phyloP scores from a whole-genome alignment of 1,140 invertebrate species.

The Protaetia brevitarsis region DNA sequence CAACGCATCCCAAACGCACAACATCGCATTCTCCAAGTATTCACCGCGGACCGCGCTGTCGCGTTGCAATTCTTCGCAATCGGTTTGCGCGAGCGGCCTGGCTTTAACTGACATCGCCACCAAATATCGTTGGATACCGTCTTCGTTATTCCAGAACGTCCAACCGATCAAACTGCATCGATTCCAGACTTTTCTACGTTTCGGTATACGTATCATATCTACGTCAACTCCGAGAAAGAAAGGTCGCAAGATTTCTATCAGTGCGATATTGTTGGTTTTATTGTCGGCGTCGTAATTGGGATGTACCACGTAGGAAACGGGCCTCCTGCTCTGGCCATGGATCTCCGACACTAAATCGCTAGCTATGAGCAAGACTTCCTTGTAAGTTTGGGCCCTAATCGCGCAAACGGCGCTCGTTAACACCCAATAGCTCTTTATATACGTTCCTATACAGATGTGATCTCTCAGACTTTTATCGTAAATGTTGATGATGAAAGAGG shows the following conservation, averaged over 20 bases:
- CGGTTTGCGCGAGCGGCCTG: background rate
- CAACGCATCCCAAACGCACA: background rate
- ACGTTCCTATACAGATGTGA: background rate
- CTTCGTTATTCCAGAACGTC: background rate
- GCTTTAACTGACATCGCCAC: background rate
- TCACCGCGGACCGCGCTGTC: background rate
- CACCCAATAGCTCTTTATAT: background rate
- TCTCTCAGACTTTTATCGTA: background rate
- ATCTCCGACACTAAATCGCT: background rate
- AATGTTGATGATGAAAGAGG: background rate
- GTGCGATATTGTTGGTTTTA: background rate
- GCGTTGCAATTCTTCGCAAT: background rate
- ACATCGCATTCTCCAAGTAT: background rate
- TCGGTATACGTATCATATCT: background rate
- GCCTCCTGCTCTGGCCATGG: background rate
- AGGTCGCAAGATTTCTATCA: background rate
- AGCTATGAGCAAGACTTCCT: background rate
- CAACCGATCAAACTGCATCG: background rate
- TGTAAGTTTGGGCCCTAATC: background rate
- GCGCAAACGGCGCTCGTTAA: background rate
- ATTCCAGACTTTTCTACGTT: background rate
- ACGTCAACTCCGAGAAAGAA: background rate
- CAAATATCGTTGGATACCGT: background rate
- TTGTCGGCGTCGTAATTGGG: background rate
- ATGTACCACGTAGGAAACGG: background rate